Evolutionary conservation across 2,113 vertebrate species (phyloP).

Genomic region (Rhinolophus ferrumequinum): DNA sequence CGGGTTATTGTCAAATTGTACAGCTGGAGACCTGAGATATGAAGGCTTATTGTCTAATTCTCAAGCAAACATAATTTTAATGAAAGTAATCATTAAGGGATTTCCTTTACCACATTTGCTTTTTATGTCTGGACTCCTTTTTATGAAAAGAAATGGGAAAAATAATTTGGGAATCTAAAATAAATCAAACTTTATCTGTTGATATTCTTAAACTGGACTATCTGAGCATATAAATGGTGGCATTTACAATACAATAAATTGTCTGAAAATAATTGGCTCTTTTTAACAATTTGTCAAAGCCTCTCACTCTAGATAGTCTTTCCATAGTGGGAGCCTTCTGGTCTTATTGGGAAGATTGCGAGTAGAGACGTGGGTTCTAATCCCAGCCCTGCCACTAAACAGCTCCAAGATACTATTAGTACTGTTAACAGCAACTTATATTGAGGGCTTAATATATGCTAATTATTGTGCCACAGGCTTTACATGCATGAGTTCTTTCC

Average conservation of each 20-base stretch:
- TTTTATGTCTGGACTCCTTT: constrained; percentile 34
- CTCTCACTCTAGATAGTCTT: not conserved
- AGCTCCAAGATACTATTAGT: not conserved
- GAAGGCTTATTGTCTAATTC: constrained; percentile 60
- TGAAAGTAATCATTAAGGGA: constrained; percentile 56
- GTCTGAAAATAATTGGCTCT: not conserved
- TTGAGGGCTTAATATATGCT: not conserved
- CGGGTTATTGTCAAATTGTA: constrained; percentile 45
- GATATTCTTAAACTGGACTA: not conserved
- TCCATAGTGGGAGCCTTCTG: not conserved
- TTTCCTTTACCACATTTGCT: constrained; percentile 42
- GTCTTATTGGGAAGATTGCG: not conserved
- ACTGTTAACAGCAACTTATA: not conserved
- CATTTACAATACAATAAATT: constrained; percentile 28
- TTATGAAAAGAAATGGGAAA: constrained; percentile 56
- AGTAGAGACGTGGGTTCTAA: not conserved
- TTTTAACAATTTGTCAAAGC: constrained; percentile 6
- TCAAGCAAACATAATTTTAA: constrained; percentile 64
- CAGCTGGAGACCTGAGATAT: constrained; percentile 57
- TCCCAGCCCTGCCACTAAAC: not conserved
- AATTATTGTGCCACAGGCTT: not conserved
- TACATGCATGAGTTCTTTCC: not conserved
- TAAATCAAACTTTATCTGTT: constrained; percentile 37
- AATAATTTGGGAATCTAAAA: constrained; percentile 41
- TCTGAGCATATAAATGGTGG: not conserved